Evolutionary conservation across 1,140 invertebrate species (phyloP), one percentile per base, ranked within the genome.

Genomic region (Harpegnathos saltator): DNA sequence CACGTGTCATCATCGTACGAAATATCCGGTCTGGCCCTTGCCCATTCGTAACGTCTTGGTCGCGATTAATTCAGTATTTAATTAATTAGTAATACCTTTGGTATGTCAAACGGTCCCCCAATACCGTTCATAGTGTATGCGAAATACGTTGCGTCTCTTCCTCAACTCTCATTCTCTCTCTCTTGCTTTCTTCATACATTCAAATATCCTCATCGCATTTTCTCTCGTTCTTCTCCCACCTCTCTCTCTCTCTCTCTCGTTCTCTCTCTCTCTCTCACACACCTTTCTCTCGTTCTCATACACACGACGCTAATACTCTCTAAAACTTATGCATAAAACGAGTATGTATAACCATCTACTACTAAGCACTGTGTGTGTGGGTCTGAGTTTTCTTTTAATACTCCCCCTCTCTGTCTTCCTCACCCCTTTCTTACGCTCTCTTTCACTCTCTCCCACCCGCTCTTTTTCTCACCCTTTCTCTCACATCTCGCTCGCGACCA

Each of bases 291-390:
- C 54, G 56, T 68, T 63, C 17, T 59, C 82, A 69, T 78, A 19
- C 82, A 80, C 22, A 83, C 61, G 72, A 83, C 81, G 81, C 81
- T 82, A 90, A 89, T 87, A 87, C 62, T 85, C 77, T 87, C 89
- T 90, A 90, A 89, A 90, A 89, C 83, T 90, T 89, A 90, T 89
- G 87, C 87, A 90, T 82, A 90, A 83, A 87, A 89, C 85, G 83
- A 90, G 77, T 90, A 90, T 89, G 87, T 86, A 89, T 87, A 89
- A 89, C 74, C 87, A 85, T 66, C 80, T 85, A 85, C 84, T 86
- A 74, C 80, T 87, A 84, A 83, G 65, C 59, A 83, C 68, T 83
- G 52, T 84, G 74, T 61, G 56, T 69, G 68, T 58, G 66, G 52
- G 38, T 75, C 58, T 69, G 68, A 82, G 66, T 44, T 85, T 81